Percentiles rank a stretch among this genome's conserved stretches.
Evolutionary conservation across 2,888 invertebrate genomes (phyloP).

Genomic region (Phaedon cochleariae): DNA sequence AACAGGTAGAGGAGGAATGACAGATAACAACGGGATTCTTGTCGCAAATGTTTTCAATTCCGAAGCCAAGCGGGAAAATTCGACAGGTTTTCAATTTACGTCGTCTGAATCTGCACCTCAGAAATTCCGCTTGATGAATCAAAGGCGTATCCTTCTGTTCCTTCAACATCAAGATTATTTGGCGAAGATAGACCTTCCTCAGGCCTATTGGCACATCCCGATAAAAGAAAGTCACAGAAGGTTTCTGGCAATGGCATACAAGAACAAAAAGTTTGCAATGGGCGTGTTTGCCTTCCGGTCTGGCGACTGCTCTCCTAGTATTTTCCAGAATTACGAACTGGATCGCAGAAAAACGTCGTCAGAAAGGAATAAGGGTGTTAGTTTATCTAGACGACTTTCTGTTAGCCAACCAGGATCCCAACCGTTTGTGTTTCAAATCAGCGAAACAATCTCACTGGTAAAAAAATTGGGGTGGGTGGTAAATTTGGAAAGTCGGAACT

Average conservation of each 20-base stretch:
- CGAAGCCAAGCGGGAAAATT: too few relatives aligned
- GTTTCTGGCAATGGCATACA: slow-evolving; percentile 27
- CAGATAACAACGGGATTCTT: background rate
- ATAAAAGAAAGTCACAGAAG: slow-evolving; percentile 22
- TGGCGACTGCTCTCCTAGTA: slow-evolving; percentile 41
- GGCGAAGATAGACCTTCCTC: slow-evolving; percentile 22
- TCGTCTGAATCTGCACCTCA: too few relatives aligned
- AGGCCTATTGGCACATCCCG: slow-evolving; percentile 30
- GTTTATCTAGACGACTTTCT: slow-evolving; percentile 46
- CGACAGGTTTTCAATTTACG: too few relatives aligned
- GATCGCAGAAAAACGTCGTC: slow-evolving; percentile 36
- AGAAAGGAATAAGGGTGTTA: slow-evolving; percentile 37
- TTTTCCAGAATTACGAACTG: slow-evolving; percentile 46
- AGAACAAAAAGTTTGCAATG: slow-evolving; percentile 3
- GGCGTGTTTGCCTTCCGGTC: slow-evolving; percentile 44
- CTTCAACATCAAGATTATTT: slow-evolving; percentile 21
- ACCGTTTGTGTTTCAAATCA: slow-evolving; percentile 4
- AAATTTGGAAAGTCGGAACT: slow-evolving; percentile 20
- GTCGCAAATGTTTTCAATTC: too few relatives aligned
- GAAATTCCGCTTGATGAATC: too few relatives aligned
- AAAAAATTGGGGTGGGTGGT: too few relatives aligned
- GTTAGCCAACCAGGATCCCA: slow-evolving; percentile 24
- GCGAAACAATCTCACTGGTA: slow-evolving; percentile 11
- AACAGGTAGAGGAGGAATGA: background rate
- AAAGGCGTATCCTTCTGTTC: slow-evolving; percentile 10